These are phyloP conservation scores for Drosophila paracracens DNA, from an alignment of 2,888 invertebrate species.

Conservation along the genomic window DNA sequence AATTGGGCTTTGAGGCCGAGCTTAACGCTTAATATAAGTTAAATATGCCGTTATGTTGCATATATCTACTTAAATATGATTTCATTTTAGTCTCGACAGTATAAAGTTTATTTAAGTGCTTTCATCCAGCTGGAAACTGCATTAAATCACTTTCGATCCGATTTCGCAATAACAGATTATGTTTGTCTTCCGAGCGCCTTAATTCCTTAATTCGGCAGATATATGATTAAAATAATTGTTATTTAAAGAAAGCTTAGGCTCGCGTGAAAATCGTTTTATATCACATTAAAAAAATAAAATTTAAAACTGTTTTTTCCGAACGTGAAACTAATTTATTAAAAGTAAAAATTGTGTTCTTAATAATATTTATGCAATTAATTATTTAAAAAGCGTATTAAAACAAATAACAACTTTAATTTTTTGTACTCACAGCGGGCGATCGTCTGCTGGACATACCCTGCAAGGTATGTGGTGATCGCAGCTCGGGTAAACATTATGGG, in stretches of 20 bases:
- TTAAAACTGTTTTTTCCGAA: background rate
- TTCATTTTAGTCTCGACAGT: background rate
- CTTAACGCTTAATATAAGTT: conserved; percentile 58
- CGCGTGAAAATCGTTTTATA: background rate
- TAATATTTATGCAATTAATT: background rate
- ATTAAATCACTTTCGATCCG: background rate
- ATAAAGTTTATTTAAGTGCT: background rate
- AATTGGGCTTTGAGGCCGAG: conserved; percentile 47
- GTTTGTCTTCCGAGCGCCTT: background rate
- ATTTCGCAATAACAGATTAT: background rate
- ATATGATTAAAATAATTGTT: background rate
- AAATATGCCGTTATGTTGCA: conserved; percentile 56
- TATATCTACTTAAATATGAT: conserved; percentile 10
- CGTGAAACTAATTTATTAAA: background rate
- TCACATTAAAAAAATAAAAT: background rate
- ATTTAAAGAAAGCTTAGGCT: background rate
- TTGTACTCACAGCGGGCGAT: conserved; percentile 89
- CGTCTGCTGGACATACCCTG: conserved; percentile 99
- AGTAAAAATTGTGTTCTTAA: background rate
- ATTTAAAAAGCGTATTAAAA: background rate
- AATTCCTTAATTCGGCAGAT: background rate
- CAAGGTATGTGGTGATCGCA: conserved; percentile 99
- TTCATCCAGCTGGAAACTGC: background rate
- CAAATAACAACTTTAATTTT: background rate
- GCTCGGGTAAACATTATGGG: conserved; percentile 99